Percentiles rank a stretch among this genome's conserved stretches.
phyloP scores from a whole-genome alignment of 2,888 invertebrate species.

The Aplocera efformata region DNA sequence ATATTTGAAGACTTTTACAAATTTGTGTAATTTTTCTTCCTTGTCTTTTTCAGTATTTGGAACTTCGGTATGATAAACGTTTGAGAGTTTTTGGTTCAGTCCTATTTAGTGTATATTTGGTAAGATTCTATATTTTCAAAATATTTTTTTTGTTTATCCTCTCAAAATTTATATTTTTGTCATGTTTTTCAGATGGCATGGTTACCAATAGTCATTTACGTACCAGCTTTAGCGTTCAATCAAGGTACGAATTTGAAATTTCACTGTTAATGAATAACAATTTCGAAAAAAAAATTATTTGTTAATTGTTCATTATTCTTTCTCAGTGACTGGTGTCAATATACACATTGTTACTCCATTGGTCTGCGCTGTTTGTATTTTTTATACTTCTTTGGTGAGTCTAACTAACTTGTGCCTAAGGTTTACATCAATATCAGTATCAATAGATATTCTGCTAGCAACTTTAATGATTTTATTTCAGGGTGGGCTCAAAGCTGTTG shows the following conservation, averaged over 20 bases:
- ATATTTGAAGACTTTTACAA: background rate
- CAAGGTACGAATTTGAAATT: slow-evolving; percentile 72
- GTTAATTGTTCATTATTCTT: background rate
- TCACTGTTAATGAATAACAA: background rate
- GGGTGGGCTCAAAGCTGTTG: slow-evolving; percentile 85
- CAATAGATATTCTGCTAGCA: too few relatives aligned
- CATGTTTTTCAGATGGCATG: slow-evolving; percentile 79
- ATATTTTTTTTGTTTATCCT: slow-evolving; percentile 2
- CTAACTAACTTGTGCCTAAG: background rate
- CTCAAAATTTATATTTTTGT: slow-evolving; percentile 1
- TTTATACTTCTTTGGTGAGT: slow-evolving; percentile 88
- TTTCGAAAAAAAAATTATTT: too few relatives aligned
- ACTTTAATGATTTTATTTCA: slow-evolving; percentile 36
- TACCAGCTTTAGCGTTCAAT: slow-evolving; percentile 86
- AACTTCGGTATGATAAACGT: slow-evolving; percentile 83
- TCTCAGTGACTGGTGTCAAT: slow-evolving; percentile 87
- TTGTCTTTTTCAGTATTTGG: slow-evolving; percentile 78
- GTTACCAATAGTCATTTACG: slow-evolving; percentile 87
- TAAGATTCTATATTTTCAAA: slow-evolving; percentile 52
- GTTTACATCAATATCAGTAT: background rate
- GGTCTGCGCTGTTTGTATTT: slow-evolving; percentile 88
- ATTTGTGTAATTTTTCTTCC: background rate
- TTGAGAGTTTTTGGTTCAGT: slow-evolving; percentile 83
- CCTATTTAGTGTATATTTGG: slow-evolving; percentile 83
- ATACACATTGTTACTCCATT: slow-evolving; percentile 87